Conservation (phyloP, 2,113 vertebrate genomes). For the Sporophila hypoxantha region DNA sequence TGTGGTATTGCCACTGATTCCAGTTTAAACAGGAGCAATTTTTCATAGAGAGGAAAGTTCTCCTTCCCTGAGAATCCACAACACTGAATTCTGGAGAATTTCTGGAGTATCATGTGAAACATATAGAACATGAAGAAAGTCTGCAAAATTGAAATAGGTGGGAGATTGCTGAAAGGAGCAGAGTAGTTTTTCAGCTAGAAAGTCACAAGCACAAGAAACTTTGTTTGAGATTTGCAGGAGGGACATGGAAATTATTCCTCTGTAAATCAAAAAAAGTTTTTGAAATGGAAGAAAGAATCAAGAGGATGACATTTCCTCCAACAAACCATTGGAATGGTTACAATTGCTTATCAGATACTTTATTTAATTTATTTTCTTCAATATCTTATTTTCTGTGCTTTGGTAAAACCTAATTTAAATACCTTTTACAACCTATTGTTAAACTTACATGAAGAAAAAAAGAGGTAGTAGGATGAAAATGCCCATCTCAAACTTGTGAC, state of each 20-base stretch:
- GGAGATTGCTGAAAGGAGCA: neutral
- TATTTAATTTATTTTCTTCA: neutral
- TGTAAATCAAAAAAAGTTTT: neutral
- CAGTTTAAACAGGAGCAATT: neutral
- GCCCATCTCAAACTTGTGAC: neutral
- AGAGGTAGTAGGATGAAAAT: neutral
- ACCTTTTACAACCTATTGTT: neutral
- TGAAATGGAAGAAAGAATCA: neutral
- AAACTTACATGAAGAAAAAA: neutral
- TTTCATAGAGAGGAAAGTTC: neutral
- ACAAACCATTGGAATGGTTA: neutral
- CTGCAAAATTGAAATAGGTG: neutral
- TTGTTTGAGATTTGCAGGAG: neutral
- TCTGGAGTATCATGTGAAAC: neutral
- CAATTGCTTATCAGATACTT: neutral
- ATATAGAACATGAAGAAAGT: neutral
- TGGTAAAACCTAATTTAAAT: neutral
- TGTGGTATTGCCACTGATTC: neutral
- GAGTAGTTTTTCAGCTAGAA: neutral
- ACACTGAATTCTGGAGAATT: neutral
- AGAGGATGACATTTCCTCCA: neutral
- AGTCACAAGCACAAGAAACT: neutral
- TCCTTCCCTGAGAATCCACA: neutral
- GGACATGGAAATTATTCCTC: neutral
- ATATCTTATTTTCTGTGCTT: neutral